A percentile compares a stretch with the other conserved stretches of the same genome.
phyloP scores from a whole-genome alignment of 2,113 vertebrate genomes.

The Lepisosteus oculatus region DNA sequence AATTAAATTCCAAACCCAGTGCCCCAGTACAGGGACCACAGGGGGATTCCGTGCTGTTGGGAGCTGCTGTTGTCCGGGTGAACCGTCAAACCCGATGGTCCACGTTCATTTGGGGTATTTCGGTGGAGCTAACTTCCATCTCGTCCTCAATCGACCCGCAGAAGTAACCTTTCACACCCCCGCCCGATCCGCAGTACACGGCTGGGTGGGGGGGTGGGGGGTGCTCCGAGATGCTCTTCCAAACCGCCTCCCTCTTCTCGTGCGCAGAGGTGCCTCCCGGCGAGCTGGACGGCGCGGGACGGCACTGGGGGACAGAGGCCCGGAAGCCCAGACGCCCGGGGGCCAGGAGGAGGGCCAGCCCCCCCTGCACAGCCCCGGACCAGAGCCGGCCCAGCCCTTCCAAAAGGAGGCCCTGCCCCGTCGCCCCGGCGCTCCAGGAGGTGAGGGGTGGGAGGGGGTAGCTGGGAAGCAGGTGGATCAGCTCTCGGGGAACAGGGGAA shows the following conservation, averaged over 20 bases:
- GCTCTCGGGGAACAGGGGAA: background rate
- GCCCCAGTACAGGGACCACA: no score
- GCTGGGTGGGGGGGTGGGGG: background rate
- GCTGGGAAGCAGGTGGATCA: background rate
- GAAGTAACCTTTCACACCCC: background rate
- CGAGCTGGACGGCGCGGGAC: background rate
- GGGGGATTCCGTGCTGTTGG: no score
- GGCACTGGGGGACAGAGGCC: background rate
- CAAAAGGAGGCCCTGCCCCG: background rate
- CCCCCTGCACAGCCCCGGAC: background rate
- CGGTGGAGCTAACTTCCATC: no score
- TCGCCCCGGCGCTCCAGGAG: background rate
- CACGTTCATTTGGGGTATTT: background rate
- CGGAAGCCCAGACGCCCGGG: background rate
- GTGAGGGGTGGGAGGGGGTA: background rate
- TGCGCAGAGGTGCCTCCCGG: background rate
- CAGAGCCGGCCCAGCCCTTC: background rate
- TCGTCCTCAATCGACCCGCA: no score
- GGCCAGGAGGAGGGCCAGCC: background rate
- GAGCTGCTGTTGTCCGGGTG: no score
- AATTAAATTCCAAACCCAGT: no score
- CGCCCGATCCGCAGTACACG: background rate
- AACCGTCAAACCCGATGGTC: no score
- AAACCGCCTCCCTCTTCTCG: background rate
- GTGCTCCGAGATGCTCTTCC: background rate